A percentile compares a stretch with the other conserved stretches of the same genome.
These are phyloP conservation scores for Dicrostonyx torquatus DNA, from an alignment of 2,797 vertebrate species.

Conservation along the genomic window DNA sequence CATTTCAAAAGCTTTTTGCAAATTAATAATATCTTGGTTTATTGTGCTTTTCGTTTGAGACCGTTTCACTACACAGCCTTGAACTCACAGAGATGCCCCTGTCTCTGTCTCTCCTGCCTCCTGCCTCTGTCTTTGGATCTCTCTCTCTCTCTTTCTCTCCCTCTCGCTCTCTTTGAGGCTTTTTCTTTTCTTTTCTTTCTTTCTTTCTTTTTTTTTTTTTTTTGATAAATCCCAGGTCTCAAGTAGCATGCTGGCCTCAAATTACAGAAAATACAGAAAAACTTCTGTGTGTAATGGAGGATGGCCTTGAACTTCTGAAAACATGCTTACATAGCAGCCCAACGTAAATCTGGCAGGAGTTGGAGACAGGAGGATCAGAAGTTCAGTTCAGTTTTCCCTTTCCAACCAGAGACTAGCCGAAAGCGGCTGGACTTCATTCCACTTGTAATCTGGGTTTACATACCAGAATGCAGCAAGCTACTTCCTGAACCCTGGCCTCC, in stretches of 20 bases:
- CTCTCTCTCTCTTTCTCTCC: too few species aligned
- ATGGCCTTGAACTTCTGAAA: background rate
- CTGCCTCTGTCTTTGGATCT: background rate
- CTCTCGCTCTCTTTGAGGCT: too few species aligned
- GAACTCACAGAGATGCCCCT: background rate
- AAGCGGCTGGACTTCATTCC: background rate
- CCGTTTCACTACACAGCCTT: background rate
- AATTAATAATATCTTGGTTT: background rate
- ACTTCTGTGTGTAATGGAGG: background rate
- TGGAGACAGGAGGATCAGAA: background rate
- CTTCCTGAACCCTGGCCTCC: slow-evolving; percentile 10
- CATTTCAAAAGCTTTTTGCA: background rate
- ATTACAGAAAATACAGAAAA: background rate
- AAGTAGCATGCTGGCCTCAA: background rate
- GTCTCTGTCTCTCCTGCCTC: background rate
- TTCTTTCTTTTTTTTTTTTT: background rate
- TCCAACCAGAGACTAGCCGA: background rate
- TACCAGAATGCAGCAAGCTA: accelerated
- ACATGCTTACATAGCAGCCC: background rate
- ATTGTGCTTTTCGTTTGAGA: background rate
- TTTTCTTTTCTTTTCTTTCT: background rate
- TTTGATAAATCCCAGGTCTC: background rate
- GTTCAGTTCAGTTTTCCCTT: background rate
- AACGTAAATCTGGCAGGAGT: background rate
- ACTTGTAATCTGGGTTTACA: accelerated